Evolutionary conservation across 92 coral and sea anemone species (phyloP), one percentile per base, ranked within the genome.

Genomic region (Ricordea florida): DNA sequence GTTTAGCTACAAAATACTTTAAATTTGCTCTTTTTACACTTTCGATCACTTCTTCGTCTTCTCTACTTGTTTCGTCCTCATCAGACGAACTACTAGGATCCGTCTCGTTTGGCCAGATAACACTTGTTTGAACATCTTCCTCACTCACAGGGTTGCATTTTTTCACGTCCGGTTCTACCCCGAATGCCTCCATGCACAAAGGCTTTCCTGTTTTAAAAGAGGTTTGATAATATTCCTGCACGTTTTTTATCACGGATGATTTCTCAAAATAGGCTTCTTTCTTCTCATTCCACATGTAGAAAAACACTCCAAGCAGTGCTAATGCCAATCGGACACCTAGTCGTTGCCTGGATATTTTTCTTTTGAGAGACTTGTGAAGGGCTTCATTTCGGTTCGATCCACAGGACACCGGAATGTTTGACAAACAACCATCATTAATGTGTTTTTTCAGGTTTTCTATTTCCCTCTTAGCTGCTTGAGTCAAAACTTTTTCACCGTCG

Each of bases 361-460:
- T 23, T 23, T 46, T 46, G 24, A 46, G 53, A 27, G 24, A 59
- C 43, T 72, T 63, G 51, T 62, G 87, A 30, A 73, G 63, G 66
- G 59, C 74, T 62, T 75, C 80, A 15, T 79, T 79, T 49, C 82
- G 27, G 62, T 81, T 81, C 16, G 87, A 73, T 46, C 87, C 87
- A 58, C 63, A 47, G 29, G 55, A 70, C 7, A 58, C 61, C 15
- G 82, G 86, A 24, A 80, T 80, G 37, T 56, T 23, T 17, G 66
- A 35, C 77, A 45, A 65, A 62, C 73, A 72, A 35, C 74, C 64
- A 13, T 32, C 11, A 20, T 29, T 22, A n/a, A 60, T 32, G 55
- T 74, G 81, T 16, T 26, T 40, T 52, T 57, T 36, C 33, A 72
- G 35, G 31, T 82, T 81, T 14, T 72, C 69, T 5, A 66, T 34